phyloP scores from a whole-genome alignment of 2,113 vertebrate species.

The Thomomys bottae region DNA sequence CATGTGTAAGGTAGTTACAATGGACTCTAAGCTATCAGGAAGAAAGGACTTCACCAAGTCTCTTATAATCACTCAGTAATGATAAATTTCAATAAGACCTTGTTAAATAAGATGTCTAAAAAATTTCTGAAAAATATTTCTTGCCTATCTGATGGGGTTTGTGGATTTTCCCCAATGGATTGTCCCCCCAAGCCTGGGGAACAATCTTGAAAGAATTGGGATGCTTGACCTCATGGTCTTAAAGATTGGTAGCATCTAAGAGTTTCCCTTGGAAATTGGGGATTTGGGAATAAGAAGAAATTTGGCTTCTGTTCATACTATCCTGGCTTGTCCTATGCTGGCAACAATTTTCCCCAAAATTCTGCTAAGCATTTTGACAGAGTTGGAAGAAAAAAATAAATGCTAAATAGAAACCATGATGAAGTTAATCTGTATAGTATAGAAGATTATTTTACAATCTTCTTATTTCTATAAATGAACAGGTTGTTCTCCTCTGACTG shows the following conservation, averaged over 20 bases:
- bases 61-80: background rate
- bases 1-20: background rate
- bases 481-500: background rate
- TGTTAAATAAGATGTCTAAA: background rate
- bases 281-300: background rate
- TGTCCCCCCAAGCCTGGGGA: background rate
- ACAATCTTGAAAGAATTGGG: background rate
- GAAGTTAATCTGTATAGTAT: background rate
- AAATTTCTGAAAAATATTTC: background rate
- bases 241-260: too few species aligned
- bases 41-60: background rate
- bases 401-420: conserved; percentile 8
- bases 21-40: background rate
- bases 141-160: background rate
- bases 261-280: background rate
- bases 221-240: background rate
- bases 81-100: background rate
- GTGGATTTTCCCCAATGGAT: background rate
- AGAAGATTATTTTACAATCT: background rate
- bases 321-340: background rate
- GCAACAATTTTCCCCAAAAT: background rate
- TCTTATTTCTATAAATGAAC: background rate
- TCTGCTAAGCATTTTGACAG: conserved; percentile 5
- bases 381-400: background rate
- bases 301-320: background rate